Evolutionary conservation across 2,797 vertebrate species (phyloP), one percentile per base, ranked within the genome.

Genomic region (Neopelma chrysocephalum): DNA sequence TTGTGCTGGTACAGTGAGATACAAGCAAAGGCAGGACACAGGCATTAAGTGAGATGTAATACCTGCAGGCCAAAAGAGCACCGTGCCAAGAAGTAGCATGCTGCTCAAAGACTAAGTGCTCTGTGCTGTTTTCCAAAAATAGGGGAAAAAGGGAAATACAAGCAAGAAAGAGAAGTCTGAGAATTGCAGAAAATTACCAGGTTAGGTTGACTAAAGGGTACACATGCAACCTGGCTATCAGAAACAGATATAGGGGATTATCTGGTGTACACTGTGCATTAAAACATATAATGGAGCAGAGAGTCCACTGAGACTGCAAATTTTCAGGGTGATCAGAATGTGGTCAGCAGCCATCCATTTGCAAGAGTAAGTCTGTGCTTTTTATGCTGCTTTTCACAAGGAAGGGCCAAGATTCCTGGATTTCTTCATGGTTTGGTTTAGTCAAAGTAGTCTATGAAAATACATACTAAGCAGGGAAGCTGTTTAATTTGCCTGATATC

Each of bases 341-440:
- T 0, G 0, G 42, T 34, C 57, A 66, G 68, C 32, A 91, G 25
- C 19, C 25, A 78, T 60, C 16, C 51, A 45, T 86, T 82, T 75
- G 42, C 29, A 50, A n/a, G 25, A 87, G 68, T 82, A 87, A 31
- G 26, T 36, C 25, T 62, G 16, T 82, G 36, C 15, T 90, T 90
- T 80, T 94, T 45, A 81, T 11, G 42, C 62, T 69, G 57, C 43
- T 79, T 91, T 90, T 78, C 25, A 72, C 20, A 65, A 78, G 34
- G 42, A 87, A 76, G 23, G 62, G 57, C 54, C 85, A 93, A 71
- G 50, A 91, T 83, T 89, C 45, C 43, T 89, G 34, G 81, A 65
- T 50, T 70, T 36, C 76, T 81, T 95, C 93, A 90, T 90, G 15
- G 57, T 80, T 96, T 62, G 29, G 87, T 96, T 96, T 89, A 87